Conservation (phyloP, 2,113 vertebrate genomes). For the Cygnus atratus region DNA sequence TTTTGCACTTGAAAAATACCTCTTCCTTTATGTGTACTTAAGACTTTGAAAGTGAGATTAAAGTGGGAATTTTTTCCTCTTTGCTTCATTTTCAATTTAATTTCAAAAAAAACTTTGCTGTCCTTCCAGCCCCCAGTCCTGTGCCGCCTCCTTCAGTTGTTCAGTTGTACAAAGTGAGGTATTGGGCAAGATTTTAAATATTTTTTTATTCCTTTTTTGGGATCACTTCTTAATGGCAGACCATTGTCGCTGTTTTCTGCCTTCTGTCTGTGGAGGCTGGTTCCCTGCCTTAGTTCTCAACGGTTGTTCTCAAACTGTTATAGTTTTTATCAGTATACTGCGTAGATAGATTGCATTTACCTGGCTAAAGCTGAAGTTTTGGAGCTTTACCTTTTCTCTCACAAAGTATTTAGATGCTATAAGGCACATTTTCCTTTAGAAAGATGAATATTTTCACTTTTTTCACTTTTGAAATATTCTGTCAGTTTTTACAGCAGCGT, state of each 20-base stretch:
- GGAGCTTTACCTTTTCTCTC: neutral
- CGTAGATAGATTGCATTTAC: neutral
- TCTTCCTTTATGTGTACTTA: neutral
- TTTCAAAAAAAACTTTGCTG: neutral
- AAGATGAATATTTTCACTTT: neutral
- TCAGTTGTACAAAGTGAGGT: neutral
- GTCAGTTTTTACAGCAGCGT: neutral
- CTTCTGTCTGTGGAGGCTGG: neutral
- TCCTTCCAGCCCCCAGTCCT: rapidly evolving
- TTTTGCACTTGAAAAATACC: neutral
- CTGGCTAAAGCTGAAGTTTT: neutral
- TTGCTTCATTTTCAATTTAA: neutral
- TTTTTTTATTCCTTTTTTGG: neutral
- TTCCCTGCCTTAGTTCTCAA: neutral
- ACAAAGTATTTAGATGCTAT: neutral
- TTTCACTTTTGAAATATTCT: neutral
- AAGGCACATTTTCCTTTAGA: neutral
- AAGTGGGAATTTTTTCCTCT: neutral
- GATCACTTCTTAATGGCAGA: neutral
- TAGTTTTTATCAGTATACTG: neutral
- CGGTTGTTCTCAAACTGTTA: neutral
- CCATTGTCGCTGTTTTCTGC: neutral
- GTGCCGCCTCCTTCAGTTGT: neutral
- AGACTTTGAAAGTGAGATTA: neutral
- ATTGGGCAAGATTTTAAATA: neutral